A percentile compares a stretch with the other conserved stretches of the same genome.
Evolutionary conservation across 2,797 vertebrate species (phyloP).

Genomic region (Zenarchopterus dispar): DNA sequence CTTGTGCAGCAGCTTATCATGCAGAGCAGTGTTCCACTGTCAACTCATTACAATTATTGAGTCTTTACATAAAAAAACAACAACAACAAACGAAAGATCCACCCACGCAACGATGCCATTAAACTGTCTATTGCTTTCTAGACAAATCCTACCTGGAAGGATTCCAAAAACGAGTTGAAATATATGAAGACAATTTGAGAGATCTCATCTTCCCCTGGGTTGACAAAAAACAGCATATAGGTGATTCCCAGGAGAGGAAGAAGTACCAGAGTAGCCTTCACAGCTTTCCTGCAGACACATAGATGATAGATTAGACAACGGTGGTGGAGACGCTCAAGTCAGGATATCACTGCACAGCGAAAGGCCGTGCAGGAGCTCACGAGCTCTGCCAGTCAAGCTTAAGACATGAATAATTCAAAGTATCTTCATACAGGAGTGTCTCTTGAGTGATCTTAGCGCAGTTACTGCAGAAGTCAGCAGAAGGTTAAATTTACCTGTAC

Average conservation of each 20-base stretch:
- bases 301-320: conserved; percentile 8
- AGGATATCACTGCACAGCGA: not conserved
- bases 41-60: conserved; percentile 24
- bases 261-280: conserved; percentile 94
- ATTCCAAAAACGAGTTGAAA: conserved; percentile 94
- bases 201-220: conserved; percentile 92
- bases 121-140: not conserved
- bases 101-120: conserved; percentile 1
- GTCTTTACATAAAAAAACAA: not conserved
- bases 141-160: conserved; percentile 87
- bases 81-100: not conserved
- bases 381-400: not conserved
- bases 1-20: conserved; percentile 34
- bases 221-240: conserved; percentile 96
- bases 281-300: conserved; percentile 86
- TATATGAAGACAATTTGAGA: conserved; percentile 93
- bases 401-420: conserved; percentile 26
- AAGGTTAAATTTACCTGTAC: conserved; percentile 84
- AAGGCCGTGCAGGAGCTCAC: conserved; percentile 10
- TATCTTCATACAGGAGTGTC: not conserved
- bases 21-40: not conserved
- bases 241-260: conserved; percentile 94
- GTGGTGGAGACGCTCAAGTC: conserved; percentile 11
- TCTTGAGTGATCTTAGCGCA: not conserved
- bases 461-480: conserved; percentile 1